These are phyloP conservation scores for Dolichomitus sp. DNA, from an alignment of 2,888 invertebrate species.

Conservation along the genomic window DNA sequence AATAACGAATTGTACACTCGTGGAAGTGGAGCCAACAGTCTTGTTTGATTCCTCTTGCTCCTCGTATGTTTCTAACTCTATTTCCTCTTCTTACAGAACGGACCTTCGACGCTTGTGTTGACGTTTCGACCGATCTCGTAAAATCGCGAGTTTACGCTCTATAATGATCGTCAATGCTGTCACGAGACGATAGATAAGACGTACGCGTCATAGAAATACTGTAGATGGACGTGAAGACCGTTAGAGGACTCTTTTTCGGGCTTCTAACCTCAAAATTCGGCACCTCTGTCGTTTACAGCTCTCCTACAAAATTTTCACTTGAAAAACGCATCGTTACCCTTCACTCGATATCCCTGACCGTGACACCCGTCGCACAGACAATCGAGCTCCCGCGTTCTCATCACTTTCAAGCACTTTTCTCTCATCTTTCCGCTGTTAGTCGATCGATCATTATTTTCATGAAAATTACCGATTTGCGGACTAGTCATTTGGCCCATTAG, in stretches of 20 bases:
- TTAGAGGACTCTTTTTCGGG: background rate
- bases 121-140: conserved; percentile 13
- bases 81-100: conserved; percentile 3
- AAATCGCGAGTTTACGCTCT: background rate
- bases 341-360: conserved; percentile 47
- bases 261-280: background rate
- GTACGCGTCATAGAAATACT: background rate
- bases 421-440: conserved; percentile 25
- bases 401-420: conserved; percentile 30
- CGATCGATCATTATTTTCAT: background rate
- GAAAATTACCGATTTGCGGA: background rate
- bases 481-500: background rate
- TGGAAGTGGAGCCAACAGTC: conserved; percentile 30
- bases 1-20: conserved; percentile 24
- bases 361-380: conserved; percentile 33
- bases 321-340: conserved; percentile 37
- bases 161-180: conserved; percentile 9
- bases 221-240: background rate
- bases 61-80: background rate
- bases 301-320: conserved; percentile 46
- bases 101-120: conserved; percentile 10
- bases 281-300: background rate
- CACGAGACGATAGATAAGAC: background rate
- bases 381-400: conserved; percentile 24
- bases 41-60: conserved; percentile 4